Percentiles rank a stretch among this genome's conserved stretches.
phyloP scores from a whole-genome alignment of 2,113 vertebrate species.

The Dipodomys merriami region DNA sequence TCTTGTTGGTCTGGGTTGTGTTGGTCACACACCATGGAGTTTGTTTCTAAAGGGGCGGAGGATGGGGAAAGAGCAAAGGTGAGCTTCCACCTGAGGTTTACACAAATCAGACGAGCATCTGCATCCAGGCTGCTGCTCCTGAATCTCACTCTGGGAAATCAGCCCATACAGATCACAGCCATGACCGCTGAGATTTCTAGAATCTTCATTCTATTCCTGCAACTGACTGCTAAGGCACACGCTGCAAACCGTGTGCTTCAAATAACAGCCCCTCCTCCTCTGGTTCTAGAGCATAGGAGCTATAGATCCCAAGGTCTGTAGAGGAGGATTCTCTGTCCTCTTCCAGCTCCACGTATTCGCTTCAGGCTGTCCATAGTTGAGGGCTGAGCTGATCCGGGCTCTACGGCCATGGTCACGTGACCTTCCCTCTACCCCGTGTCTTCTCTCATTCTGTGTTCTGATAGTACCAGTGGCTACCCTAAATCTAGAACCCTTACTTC shows the following conservation, averaged over 20 bases:
- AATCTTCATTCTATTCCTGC: rapidly evolving
- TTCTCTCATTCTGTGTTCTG: not conserved
- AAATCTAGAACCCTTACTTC: too few species aligned
- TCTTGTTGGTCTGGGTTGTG: not conserved
- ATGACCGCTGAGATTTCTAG: too few species aligned
- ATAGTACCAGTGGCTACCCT: not conserved
- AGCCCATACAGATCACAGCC: rapidly evolving
- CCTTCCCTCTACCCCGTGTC: not conserved
- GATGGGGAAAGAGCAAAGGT: too few species aligned
- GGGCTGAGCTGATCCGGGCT: too few species aligned
- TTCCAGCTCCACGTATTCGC: rapidly evolving
- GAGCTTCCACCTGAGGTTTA: not conserved
- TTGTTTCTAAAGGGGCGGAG: not conserved
- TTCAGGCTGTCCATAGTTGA: too few species aligned
- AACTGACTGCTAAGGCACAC: too few species aligned
- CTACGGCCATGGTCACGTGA: not conserved
- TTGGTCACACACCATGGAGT: not conserved
- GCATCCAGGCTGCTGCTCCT: not conserved
- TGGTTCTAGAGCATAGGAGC: rapidly evolving
- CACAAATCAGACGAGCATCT: rapidly evolving
- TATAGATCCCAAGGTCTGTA: rapidly evolving
- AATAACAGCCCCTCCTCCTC: not conserved
- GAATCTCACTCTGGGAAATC: not conserved
- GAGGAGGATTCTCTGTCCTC: too few species aligned
- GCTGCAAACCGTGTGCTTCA: rapidly evolving